These are phyloP conservation scores for Lineus longissimus DNA, from an alignment of 1,140 invertebrate genomes.

Conservation along the genomic window DNA sequence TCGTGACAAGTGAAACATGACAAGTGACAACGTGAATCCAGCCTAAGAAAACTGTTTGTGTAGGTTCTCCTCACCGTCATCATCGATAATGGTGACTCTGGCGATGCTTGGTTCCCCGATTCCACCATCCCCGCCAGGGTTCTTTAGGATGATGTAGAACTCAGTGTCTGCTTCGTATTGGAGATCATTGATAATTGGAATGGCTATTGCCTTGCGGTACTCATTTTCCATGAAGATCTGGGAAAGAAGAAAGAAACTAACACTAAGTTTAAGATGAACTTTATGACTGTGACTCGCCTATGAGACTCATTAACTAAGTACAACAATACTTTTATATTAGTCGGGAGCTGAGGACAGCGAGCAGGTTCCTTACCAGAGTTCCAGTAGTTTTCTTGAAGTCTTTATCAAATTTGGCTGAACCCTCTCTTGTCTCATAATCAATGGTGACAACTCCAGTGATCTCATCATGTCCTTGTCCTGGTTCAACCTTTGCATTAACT, in stretches of 20 bases:
- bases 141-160: constrained; percentile 59
- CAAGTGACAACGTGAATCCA: too few relatives aligned
- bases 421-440: constrained; percentile 47
- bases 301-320: constrained; percentile 56
- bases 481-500: constrained; percentile 1
- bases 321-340: too few relatives aligned
- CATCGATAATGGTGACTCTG: constrained; percentile 61
- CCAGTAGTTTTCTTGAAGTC: constrained; percentile 42
- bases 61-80: constrained; percentile 59
- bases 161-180: constrained; percentile 64
- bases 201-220: constrained; percentile 51
- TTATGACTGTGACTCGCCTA: constrained; percentile 59
- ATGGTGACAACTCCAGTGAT: constrained; percentile 35
- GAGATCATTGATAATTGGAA: constrained; percentile 64
- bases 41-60: too few relatives aligned
- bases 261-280: constrained; percentile 58
- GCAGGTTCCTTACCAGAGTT: constrained; percentile 33
- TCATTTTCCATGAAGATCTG: constrained; percentile 43
- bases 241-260: constrained; percentile 26
- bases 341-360: too few relatives aligned
- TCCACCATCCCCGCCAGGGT: constrained; percentile 31
- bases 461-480: constrained; percentile 5
- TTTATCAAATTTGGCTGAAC: constrained; percentile 40
- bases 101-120: constrained; percentile 44
- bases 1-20: too few relatives aligned